These are phyloP conservation scores for Drosophila insularis DNA, from an alignment of 1,140 invertebrate genomes.

Conservation along the genomic window DNA sequence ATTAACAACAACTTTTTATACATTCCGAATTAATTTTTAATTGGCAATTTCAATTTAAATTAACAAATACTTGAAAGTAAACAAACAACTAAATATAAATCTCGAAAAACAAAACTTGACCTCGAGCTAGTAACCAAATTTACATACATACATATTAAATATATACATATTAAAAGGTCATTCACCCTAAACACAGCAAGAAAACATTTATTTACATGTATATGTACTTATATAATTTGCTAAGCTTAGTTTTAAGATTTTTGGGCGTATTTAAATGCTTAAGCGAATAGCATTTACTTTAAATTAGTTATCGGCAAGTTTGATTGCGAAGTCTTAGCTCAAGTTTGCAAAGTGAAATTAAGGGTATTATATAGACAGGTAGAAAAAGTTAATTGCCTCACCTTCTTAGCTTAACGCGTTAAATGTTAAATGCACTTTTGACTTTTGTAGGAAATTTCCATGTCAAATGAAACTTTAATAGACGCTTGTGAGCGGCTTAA, in stretches of 20 bases:
- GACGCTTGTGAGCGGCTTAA: background rate
- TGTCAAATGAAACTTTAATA: background rate
- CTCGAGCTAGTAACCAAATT: too few relatives aligned
- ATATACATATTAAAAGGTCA: too few relatives aligned
- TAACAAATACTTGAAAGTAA: too few relatives aligned
- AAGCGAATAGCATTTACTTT: background rate
- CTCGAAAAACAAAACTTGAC: too few relatives aligned
- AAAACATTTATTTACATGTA: too few relatives aligned
- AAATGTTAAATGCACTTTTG: slow-evolving; percentile 2
- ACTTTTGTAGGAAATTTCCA: background rate
- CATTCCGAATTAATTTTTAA: too few relatives aligned
- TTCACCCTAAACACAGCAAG: too few relatives aligned
- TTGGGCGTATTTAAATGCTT: background rate
- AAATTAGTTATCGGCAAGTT: background rate
- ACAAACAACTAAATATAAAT: too few relatives aligned
- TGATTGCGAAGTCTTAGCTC: background rate
- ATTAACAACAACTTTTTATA: too few relatives aligned
- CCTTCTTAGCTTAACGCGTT: background rate
- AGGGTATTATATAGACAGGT: background rate
- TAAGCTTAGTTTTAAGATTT: background rate
- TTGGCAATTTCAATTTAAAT: too few relatives aligned
- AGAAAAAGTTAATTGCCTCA: background rate
- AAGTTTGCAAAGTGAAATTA: background rate
- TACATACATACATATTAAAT: too few relatives aligned
- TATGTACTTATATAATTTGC: too few relatives aligned